A percentile compares a stretch with the other conserved stretches of the same genome.
Evolutionary conservation across 1,140 invertebrate species (phyloP).

Genomic region (Stegodyphus dumicola): DNA sequence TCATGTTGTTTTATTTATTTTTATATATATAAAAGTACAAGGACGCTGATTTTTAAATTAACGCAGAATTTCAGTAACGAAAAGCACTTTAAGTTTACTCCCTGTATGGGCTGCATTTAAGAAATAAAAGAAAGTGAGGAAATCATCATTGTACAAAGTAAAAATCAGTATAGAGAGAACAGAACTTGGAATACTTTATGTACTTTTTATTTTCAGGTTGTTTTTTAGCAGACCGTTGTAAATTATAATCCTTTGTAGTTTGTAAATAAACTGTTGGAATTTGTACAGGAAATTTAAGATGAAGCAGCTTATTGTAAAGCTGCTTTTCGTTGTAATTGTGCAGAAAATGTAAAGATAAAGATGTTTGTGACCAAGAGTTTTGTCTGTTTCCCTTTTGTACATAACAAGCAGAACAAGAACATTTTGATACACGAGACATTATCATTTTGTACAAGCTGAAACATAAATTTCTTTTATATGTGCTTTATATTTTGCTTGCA

Average conservation of each 20-base stretch:
- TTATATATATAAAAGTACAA: too few species aligned
- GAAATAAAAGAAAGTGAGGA: too few species aligned
- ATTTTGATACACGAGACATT: too few species aligned
- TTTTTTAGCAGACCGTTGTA: constrained; percentile 13
- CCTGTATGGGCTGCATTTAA: neutral
- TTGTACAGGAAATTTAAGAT: constrained; percentile 60
- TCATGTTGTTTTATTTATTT: too few species aligned
- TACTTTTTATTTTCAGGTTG: neutral
- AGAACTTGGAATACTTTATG: neutral
- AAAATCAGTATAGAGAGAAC: constrained; percentile 1
- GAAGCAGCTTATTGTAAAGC: constrained; percentile 26
- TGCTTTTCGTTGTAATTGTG: constrained; percentile 44
- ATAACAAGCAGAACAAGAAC: too few species aligned
- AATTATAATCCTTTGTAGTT: constrained; percentile 47
- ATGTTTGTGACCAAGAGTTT: constrained; percentile 41
- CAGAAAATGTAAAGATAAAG: constrained; percentile 48
- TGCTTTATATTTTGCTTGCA: too few species aligned
- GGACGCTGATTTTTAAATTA: neutral
- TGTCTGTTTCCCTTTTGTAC: neutral
- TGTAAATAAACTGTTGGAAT: constrained; percentile 58
- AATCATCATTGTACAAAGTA: neutral
- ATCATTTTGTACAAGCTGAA: too few species aligned
- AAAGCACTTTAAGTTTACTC: neutral
- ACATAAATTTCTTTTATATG: too few species aligned
- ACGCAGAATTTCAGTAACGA: neutral